Evolutionary conservation across 53 echinoderm and acorn worm species (phyloP).

Genomic region (Arbacia lixula): DNA sequence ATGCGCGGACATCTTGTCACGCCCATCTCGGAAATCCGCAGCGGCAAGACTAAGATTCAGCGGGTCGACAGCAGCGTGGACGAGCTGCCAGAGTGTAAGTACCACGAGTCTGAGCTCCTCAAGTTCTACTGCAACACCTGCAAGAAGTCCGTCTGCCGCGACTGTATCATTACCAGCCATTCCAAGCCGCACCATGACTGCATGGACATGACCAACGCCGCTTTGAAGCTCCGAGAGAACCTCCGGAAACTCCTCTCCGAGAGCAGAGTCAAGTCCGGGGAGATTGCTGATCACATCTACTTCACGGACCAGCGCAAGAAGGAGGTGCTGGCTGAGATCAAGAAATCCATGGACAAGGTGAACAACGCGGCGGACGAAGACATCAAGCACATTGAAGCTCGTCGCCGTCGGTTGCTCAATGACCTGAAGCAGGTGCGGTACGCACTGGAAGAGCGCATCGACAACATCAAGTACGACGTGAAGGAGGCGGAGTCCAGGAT

Average conservation of each 20-base stretch:
- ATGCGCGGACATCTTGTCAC: conserved; percentile 37
- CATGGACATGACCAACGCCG: conserved; percentile 47
- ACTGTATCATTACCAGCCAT: conserved; percentile 36
- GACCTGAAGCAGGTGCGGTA: conserved; percentile 4
- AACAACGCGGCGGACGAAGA: conserved; percentile 43
- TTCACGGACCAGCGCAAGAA: conserved; percentile 31
- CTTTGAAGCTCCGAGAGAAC: conserved; percentile 30
- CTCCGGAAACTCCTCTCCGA: conserved; percentile 30
- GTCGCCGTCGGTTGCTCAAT: conserved; percentile 29
- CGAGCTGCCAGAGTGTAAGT: conserved; percentile 20
- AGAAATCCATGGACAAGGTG: conserved; percentile 32
- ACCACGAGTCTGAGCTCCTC: conserved; percentile 9
- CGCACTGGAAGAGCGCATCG: conserved; percentile 21
- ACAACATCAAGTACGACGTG: conserved; percentile 37
- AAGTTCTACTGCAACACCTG: conserved; percentile 56
- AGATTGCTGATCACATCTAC: conserved; percentile 32
- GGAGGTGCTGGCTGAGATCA: conserved; percentile 22
- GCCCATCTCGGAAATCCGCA: conserved; percentile 36
- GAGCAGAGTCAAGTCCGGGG: conserved; percentile 4
- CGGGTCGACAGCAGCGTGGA: conserved; percentile 19
- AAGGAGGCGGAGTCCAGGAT: conserved; percentile 49
- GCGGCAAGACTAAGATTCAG: conserved; percentile 32
- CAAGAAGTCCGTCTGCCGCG: conserved; percentile 46
- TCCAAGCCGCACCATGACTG: conserved; percentile 43
- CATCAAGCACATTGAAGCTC: conserved; percentile 47